Percentiles rank a stretch among this genome's conserved stretches.
phyloP scores from a whole-genome alignment of 2,797 vertebrate genomes.

The Caiman crocodilus region DNA sequence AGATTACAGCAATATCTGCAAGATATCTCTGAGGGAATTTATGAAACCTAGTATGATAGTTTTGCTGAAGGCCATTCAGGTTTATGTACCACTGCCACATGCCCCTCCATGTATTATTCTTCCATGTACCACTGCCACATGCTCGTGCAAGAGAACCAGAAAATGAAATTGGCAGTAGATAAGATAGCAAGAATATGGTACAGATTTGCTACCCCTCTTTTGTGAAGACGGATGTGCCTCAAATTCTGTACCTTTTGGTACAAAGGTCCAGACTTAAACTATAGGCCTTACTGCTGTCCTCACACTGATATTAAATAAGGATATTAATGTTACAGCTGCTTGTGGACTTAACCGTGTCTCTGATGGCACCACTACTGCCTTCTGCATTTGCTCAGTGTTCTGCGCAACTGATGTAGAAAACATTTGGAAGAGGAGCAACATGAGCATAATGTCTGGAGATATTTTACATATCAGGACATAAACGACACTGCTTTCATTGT shows the following conservation, averaged over 20 bases:
- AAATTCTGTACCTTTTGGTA: background rate
- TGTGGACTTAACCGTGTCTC: no score
- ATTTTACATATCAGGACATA: no score
- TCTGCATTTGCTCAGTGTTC: background rate
- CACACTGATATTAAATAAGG: no score
- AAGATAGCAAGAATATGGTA: background rate
- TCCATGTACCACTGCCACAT: accelerated
- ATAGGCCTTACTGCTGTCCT: background rate
- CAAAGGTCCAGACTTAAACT: background rate
- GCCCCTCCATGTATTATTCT: background rate
- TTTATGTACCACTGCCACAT: background rate
- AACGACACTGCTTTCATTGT: no score
- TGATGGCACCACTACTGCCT: background rate
- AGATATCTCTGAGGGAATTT: background rate
- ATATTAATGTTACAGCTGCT: no score
- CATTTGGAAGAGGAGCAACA: no score
- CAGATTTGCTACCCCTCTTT: accelerated
- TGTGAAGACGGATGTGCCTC: accelerated
- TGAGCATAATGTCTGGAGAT: no score
- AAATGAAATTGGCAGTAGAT: background rate
- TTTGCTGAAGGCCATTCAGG: background rate
- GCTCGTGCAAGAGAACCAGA: background rate
- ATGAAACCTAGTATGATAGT: background rate
- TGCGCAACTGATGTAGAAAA: no score
- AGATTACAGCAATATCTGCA: accelerated